These are phyloP conservation scores for Metaphire vulgaris DNA, from an alignment of 1,140 invertebrate species.

Conservation along the genomic window DNA sequence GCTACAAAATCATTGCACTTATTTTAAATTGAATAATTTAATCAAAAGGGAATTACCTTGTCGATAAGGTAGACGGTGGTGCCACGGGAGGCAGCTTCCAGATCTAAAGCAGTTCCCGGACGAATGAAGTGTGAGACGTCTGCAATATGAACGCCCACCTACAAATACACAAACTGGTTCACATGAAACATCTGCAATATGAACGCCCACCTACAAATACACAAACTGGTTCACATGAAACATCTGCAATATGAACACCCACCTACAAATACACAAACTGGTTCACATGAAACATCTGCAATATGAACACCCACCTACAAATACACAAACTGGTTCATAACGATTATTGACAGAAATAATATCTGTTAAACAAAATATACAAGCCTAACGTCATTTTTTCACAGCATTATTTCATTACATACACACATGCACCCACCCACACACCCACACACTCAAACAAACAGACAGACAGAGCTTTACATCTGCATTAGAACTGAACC, in stretches of 20 bases:
- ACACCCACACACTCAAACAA: too few relatives aligned
- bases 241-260: slow-evolving; percentile 54
- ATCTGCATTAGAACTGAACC: too few relatives aligned
- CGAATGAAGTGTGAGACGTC: slow-evolving; percentile 54
- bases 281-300: slow-evolving; percentile 52
- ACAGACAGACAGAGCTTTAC: too few relatives aligned
- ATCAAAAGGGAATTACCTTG: slow-evolving; percentile 44
- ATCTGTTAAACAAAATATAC: slow-evolving; percentile 56
- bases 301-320: slow-evolving; percentile 53
- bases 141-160: slow-evolving; percentile 54
- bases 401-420: too few relatives aligned
- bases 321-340: slow-evolving; percentile 14
- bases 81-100: slow-evolving; percentile 48
- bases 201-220: slow-evolving; percentile 49
- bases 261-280: slow-evolving; percentile 39
- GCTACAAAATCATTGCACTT: too few relatives aligned
- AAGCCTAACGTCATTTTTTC: too few relatives aligned
- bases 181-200: slow-evolving; percentile 54
- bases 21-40: too few relatives aligned
- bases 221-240: slow-evolving; percentile 39
- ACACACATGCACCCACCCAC: too few relatives aligned
- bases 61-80: slow-evolving; percentile 53
- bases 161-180: slow-evolving; percentile 14
- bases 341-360: background rate
- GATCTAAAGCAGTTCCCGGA: slow-evolving; percentile 50